Evolutionary conservation across 2,888 invertebrate species (phyloP), one percentile per base, ranked within the genome.

Genomic region (Athalia circularis): DNA sequence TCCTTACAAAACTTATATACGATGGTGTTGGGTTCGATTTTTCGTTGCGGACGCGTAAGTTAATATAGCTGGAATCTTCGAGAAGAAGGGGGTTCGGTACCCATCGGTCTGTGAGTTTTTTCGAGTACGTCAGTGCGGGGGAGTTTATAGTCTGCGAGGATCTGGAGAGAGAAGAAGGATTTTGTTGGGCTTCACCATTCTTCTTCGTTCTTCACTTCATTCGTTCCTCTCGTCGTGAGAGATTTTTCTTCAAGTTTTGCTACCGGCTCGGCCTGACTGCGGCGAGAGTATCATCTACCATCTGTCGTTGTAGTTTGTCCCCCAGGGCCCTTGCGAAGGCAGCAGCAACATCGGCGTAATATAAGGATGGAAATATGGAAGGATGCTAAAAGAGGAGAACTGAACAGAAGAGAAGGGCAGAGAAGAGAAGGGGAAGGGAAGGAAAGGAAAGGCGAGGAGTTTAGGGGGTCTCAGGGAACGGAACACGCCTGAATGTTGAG

Each of bases 241-340:
- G 54, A 54, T 54, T 54, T 54, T 8, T n/a, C n/a, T 11, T n/a
- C 47, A 65, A 65, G 15, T n/a, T 65, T 65, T 48, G 65, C 65
- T 65, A 65, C 65, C 65, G 65, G 52, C 8, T 11, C 43, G 65
- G 57, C 72, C 57, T 72, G 72, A 72, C 72, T 72, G 72, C 29
- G 29, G 29, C 29, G 59, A 57, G 72, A 72, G 72, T 72, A 72
- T 75, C 75, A 75, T 75, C 75, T 62, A 64, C 75, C 75, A 75
- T 75, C 75, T 75, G 75, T 75, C 75, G 75, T 50, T 62, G 15
- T 57, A 29, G 29, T 48, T 54, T 54, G 68, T 7, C 59, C 29
- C 29, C 48, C 48, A 7, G 15, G 43, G 11, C 64, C n/a, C 59
- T 57, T 13, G 57, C 45, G 29, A 29, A 9, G 57, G 45, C 57